Base-by-base conservation (phyloP, 2,113 vertebrate species). In the Cyanoramphus novaezelandiae region DNA sequence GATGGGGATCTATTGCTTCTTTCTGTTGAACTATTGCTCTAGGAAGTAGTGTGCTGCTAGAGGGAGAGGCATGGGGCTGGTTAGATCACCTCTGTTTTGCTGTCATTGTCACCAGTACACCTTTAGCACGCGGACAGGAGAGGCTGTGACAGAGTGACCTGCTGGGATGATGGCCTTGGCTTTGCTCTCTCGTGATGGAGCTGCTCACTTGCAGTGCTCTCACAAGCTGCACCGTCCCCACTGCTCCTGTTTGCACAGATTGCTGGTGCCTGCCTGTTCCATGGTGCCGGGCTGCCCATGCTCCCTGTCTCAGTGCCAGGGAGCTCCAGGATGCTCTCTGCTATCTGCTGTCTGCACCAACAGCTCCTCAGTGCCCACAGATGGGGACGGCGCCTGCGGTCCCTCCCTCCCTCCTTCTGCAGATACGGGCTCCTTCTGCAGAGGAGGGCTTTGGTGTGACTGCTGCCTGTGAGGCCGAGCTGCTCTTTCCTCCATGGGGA, bases 221-320 rank as follows among this genome's bases (percentile, higher is more conserved):
- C 39, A 14, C 13, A 5, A 75, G 70, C 69, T 57, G 67, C 49
- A 1, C 59, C 0, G 0, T 39, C 60, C 79, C 53, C 0, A 0
- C 44, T 43, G 67, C 57, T 78, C n/a, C 17, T 37, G 20, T 29
- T 41, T 37, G 86, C 86, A 29, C 44, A 63, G 95, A 78, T 94
- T 92, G 82, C n/a, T 74, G 91, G 46, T 0, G 1, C 49, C 71
- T 37, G 62, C 39, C 2, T 64, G 0, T 43, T 24, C 6, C 0
- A 2, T 12, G 62, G 0, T 25, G 29, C 44, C 0, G 2, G 6
- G 24, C 52, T 88, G 19, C 55, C 49, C 0, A 0, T 0, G 37
- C 76, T 91, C 50, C 39, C 49, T 2, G 2, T 46, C 55, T 44
- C 46, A 1, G 0, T 8, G 10, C 27, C 21, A 47, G 72, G 76